These are phyloP conservation scores for Temnothorax unifasciatus DNA, from an alignment of 2,888 invertebrate species.

Conservation along the genomic window DNA sequence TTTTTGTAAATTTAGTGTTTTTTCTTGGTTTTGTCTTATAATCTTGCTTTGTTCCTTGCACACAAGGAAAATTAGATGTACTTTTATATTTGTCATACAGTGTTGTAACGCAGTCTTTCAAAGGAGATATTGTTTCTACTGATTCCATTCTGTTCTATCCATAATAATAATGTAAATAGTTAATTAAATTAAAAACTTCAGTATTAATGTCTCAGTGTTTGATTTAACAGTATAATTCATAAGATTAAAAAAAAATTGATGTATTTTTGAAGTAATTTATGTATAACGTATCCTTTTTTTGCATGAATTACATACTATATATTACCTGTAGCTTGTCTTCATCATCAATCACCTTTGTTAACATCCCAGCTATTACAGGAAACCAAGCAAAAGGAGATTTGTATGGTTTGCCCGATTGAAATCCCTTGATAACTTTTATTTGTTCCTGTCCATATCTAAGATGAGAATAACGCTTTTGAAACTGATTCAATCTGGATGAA, in stretches of 20 bases:
- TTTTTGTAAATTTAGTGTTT: conserved; percentile 16
- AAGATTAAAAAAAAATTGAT: background rate
- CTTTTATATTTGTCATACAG: background rate
- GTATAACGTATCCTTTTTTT: background rate
- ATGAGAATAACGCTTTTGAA: conserved; percentile 14
- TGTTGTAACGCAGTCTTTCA: background rate
- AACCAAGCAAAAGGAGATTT: conserved; percentile 74
- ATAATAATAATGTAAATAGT: conserved; percentile 7
- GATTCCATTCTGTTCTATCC: conserved; percentile 47
- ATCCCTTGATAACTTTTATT: conserved; percentile 63
- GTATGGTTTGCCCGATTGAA: conserved; percentile 67
- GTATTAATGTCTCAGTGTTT: background rate
- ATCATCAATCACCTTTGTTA: conserved; percentile 70
- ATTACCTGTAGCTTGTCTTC: conserved; percentile 48
- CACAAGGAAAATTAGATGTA: conserved; percentile 30
- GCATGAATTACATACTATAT: background rate
- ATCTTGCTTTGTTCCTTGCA: background rate
- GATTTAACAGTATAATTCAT: background rate
- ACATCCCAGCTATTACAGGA: conserved; percentile 73
- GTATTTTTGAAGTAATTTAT: background rate
- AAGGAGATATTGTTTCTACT: background rate
- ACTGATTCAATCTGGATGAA: background rate
- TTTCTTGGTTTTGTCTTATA: conserved; percentile 39
- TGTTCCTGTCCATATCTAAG: conserved; percentile 74
- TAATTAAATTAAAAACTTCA: background rate